Percentiles rank a stretch among this genome's conserved stretches.
Evolutionary conservation across 2,113 vertebrate species (phyloP).

Genomic region (Copsychus sechellarum): DNA sequence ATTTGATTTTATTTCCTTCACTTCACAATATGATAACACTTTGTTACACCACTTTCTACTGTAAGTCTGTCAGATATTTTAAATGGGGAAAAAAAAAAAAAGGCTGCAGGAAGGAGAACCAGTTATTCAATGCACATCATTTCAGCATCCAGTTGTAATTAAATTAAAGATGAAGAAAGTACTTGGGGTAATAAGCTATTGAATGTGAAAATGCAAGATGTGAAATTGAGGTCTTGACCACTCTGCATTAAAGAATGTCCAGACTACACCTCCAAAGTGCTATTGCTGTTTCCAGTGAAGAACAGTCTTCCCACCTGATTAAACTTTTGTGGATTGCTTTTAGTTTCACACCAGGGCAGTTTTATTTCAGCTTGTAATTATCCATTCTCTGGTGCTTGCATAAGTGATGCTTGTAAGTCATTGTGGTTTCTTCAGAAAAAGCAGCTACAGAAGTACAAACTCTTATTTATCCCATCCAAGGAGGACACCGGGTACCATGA

Average conservation of each 20-base stretch:
- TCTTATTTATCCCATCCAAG: background rate
- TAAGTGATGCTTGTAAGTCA: background rate
- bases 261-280: background rate
- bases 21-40: background rate
- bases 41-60: background rate
- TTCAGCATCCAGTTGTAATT: background rate
- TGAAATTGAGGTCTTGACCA: conserved; percentile 17
- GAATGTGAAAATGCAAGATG: background rate
- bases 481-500: background rate
- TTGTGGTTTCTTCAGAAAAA: background rate
- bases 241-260: background rate
- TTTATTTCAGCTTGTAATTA: background rate
- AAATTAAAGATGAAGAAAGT: background rate
- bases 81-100: background rate
- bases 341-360: background rate
- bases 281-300: background rate
- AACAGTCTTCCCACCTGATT: background rate
- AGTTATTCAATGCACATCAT: background rate
- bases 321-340: background rate
- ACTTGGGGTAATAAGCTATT: background rate
- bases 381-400: background rate
- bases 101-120: background rate
- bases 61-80: background rate
- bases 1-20: background rate
- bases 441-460: background rate